phyloP scores from a whole-genome alignment of 1,140 invertebrate genomes.

The Xylocopa sonorina region DNA sequence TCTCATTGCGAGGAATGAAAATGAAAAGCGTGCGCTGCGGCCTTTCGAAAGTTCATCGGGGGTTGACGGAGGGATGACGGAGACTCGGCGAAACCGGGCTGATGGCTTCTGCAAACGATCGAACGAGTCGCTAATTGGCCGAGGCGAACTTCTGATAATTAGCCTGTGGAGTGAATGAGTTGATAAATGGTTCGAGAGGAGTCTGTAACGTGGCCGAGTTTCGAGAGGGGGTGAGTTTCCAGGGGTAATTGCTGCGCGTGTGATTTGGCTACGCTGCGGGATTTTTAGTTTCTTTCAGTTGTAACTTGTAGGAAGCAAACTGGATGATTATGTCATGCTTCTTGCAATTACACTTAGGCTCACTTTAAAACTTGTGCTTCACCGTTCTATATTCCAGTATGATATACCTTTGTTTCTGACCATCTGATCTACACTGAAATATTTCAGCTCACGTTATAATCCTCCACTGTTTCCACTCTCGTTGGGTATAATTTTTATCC shows the following conservation, averaged over 20 bases:
- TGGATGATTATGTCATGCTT: no score
- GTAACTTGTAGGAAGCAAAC: no score
- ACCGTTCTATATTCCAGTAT: no score
- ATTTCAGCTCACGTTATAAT: no score
- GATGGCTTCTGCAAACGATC: not conserved
- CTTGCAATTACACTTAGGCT: no score
- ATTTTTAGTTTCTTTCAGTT: not conserved
- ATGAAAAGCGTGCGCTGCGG: not conserved
- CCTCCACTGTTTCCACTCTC: no score
- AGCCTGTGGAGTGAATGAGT: no score
- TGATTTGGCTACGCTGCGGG: not conserved
- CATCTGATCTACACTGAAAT: no score
- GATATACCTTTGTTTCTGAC: no score
- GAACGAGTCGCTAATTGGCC: constrained; percentile 29
- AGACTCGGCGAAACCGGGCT: no score
- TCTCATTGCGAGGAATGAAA: not conserved
- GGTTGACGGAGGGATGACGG: no score
- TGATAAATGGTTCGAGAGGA: not conserved
- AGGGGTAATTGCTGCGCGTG: not conserved
- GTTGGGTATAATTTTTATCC: not conserved
- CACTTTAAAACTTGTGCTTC: no score
- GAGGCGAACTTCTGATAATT: constrained; percentile 17
- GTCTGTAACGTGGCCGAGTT: constrained; percentile 11
- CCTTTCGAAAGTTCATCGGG: not conserved
- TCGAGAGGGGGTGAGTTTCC: not conserved